Evolutionary conservation across 23 tunicate genomes (phyloP), one percentile per base, ranked within the genome.

Genomic region (Trididemnum miniatum): DNA sequence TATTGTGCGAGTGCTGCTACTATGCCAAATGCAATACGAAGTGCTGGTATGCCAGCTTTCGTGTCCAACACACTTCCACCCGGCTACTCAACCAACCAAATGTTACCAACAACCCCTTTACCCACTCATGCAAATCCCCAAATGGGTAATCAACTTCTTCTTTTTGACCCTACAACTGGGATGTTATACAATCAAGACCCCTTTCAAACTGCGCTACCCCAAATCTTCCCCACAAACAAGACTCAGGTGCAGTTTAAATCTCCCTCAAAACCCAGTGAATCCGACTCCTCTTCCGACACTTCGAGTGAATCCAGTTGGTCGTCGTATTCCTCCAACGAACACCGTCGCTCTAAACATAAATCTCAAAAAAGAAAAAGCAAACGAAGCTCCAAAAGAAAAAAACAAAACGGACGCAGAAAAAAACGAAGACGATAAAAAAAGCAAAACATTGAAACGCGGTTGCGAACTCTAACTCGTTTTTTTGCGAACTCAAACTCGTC

Each of bases 1-100:
- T 62, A 62, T 24, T 62, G 28, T n/a, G 67, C 67, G n/a, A 62
- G n/a, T n/a, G 67, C 67, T 62, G 15, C 67, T 3, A 62, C 67
- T 20, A 12, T 62, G 26, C 67, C 67, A 26, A 24, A 22, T 18
- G 5, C 67, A 20, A 26, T 3, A 62, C 15, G 26, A 5, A 62
- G 67, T 26, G n/a, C 4, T 18, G 28, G 28, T 12, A n/a, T 62
- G 15, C 26, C 67, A 22, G 5, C 26, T 12, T 44, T 9, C 54
- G 5, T 24, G 67, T 62, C 67, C 23, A 62, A 62, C n/a, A 62
- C 67, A 18, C 67, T 62, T n/a, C 29, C 67, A 12, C 28, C 67
- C 23, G 67, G 67, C 4, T 62, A 20, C 4, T 12, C 26, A 3
- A 22, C 67, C n/a, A 24, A 62, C n/a, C 26, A 62, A 22, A 26